A percentile compares a stretch with the other conserved stretches of the same genome.
These are phyloP conservation scores for Philhelius pedissequus DNA, from an alignment of 2,888 invertebrate genomes.

Conservation along the genomic window DNA sequence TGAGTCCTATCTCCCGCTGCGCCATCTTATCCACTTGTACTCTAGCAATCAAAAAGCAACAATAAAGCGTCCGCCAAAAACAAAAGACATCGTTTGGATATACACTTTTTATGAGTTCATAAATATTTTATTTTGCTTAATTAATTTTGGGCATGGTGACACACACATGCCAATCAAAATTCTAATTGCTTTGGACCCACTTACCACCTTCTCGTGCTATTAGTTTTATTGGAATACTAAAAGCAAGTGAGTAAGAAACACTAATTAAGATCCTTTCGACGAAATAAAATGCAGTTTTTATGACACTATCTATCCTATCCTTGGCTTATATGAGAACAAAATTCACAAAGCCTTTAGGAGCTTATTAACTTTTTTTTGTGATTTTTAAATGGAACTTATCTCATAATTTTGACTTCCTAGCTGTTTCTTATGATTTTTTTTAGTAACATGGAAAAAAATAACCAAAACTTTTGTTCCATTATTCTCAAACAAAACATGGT, in stretches of 20 bases:
- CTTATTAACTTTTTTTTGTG: background rate
- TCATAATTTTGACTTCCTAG: background rate
- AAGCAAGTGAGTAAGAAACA: background rate
- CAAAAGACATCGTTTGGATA: no score
- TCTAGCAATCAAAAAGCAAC: no score
- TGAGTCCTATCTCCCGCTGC: no score
- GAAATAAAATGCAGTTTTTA: background rate
- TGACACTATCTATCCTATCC: background rate
- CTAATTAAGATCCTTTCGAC: background rate
- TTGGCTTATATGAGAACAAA: background rate
- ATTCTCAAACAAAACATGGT: conserved; percentile 3
- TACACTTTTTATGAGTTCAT: no score
- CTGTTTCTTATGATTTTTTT: background rate
- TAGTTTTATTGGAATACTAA: background rate
- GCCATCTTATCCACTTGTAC: no score
- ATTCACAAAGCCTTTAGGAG: background rate
- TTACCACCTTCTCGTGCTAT: background rate
- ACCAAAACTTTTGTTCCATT: conserved; percentile 4
- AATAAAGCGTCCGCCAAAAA: no score
- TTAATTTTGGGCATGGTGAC: no score
- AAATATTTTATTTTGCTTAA: no score
- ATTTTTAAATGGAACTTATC: background rate
- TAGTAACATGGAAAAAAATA: background rate
- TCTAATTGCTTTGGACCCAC: background rate
- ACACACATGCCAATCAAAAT: background rate